Base-by-base conservation (phyloP, 2,797 vertebrate species). In the Phataginus tricuspis region DNA sequence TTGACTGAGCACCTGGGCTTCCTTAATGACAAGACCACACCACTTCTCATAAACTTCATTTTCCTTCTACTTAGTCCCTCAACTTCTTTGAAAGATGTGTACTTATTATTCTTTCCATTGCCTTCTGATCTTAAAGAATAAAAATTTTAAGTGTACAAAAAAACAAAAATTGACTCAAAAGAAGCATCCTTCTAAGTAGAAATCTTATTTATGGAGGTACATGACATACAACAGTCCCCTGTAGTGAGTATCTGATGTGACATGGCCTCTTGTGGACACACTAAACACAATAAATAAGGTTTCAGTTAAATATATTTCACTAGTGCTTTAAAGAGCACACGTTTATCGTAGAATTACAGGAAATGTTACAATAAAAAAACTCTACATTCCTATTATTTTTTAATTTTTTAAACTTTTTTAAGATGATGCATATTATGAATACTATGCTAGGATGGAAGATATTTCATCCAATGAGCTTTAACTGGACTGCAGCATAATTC, bases 151-250 rank as follows among this genome's bases (percentile, higher is more conserved):
- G 55, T 25, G 11, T n/a, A 31, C 15, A 39, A 85, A 84, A 84
- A 85, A 61, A 13, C 7, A 61, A 93, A 92, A 80, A 45, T 1
- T 72, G n/a, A 84, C 10, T 77, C 78, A 86, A 68, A 61, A 63
- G n/a, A 84, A 68, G 53, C 68, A 74, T 94, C 51, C 31, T 79
- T 94, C 53, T 29, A 88, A 75, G 77, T 31, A 94, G 39, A 94
- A 86, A 59, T 39, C 25, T 86, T 82, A 83, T 39, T 75, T 92
- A 78, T 78, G 2, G 59, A 93, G 21, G 27, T 49, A 88, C 7
- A 53, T 69, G 34, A 49, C 11, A 68, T 29, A 85, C 88, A 84
- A 91, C 75, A 95, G 45, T 45, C 49, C 86, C 57, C 39, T 79
- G 0, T 37, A 55, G 51, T 83, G 29, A 91, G 21, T 19, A 80